Evolutionary conservation across 2,797 vertebrate species (phyloP), one percentile per base, ranked within the genome.

Genomic region (Hypotaenidia okinawae): DNA sequence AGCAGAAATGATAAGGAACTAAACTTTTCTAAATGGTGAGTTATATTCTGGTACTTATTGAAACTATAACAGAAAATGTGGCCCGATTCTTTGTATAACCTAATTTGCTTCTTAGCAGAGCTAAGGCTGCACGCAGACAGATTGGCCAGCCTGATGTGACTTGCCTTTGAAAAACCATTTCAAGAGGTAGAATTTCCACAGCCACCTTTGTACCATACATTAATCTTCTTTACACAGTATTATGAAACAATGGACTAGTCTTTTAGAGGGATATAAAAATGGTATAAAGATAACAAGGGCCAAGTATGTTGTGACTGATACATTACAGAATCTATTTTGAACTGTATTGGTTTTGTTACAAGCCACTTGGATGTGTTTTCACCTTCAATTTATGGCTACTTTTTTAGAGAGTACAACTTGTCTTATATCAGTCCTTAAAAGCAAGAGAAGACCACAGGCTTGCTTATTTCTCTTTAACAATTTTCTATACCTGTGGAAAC

Each of bases 41-140:
- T 32, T 32, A 16, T 51, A 55, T 88, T 82, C 90, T 72, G 19
- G 9, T 45, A 54, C 15, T 78, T 68, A 39, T 16, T 62, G 66
- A 84, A 90, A 39, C 21, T 55, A 3, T 45, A 61, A 61, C 23
- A 49, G 7, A 49, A 86, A 68, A 2, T 0, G 0, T n/a, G 19
- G 13, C 9, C 27, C n/a, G 24, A 13, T 89, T 66, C 33, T 28
- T 30, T 33, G 5, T 25, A n/a, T 43, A 35, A 68, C 9, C 28
- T 57, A n/a, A 18, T 45, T 70, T 83, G 21, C 13, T 61, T 43
- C 58, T 45, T 45, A 74, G 37, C 33, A 54, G 10, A 45, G 6
- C 19, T 78, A 52, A 86, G 32, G 45, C 18, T 58, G 33, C 30
- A 4, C 19, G n/a, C 43, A 69, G 45, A 54, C 14, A 55, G 19